phyloP scores from a whole-genome alignment of 2,113 vertebrate genomes.

The Cavia porcellus region DNA sequence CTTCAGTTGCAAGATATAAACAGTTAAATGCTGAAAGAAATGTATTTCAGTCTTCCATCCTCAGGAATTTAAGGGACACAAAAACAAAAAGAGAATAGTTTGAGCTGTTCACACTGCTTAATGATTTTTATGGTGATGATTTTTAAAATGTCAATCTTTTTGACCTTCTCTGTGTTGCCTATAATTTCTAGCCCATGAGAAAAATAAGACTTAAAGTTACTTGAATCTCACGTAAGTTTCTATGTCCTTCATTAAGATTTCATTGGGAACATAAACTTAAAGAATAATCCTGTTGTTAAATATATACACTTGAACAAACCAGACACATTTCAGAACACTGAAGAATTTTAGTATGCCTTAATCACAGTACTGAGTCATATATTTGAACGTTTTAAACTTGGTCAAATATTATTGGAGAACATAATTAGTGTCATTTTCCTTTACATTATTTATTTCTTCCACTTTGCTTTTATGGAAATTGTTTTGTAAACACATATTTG shows the following conservation, averaged over 20 bases:
- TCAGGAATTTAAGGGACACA: background rate
- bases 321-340: background rate
- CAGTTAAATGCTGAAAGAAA: background rate
- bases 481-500: background rate
- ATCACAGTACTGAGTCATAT: background rate
- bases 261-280: background rate
- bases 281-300: background rate
- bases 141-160: background rate
- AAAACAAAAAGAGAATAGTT: background rate
- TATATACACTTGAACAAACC: background rate
- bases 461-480: background rate
- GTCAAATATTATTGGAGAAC: background rate
- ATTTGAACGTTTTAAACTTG: background rate
- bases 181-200: background rate
- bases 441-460: background rate
- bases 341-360: background rate
- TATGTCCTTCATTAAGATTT: background rate
- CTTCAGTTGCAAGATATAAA: background rate
- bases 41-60: background rate
- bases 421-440: background rate
- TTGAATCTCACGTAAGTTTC: background rate
- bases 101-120: background rate
- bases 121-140: background rate
- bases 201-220: background rate
- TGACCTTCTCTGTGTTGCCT: background rate